phyloP scores from a whole-genome alignment of 2,888 invertebrate genomes.

The Orthosia gothica region DNA sequence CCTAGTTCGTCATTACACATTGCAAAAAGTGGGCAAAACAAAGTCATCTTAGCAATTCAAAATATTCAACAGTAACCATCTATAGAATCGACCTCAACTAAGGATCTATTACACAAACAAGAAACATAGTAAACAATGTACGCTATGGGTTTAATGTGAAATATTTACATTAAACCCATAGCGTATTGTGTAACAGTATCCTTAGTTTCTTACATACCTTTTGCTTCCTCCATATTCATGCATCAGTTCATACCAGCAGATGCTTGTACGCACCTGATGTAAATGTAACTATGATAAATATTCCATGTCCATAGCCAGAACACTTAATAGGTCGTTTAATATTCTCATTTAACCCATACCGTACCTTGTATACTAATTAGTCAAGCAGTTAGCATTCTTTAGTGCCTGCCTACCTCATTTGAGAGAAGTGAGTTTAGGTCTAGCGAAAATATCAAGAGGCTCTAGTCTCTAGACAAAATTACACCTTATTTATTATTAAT shows the following conservation, averaged over 20 bases:
- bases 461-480: background rate
- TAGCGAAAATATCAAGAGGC: background rate
- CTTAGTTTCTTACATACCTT: conserved; percentile 20
- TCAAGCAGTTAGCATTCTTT: background rate
- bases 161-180: too few species aligned
- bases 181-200: too few species aligned
- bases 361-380: conserved; percentile 38
- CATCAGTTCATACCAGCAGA: conserved; percentile 25
- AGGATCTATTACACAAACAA: conserved; percentile 10
- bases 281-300: conserved; percentile 39
- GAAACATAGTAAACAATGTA: conserved; percentile 29
- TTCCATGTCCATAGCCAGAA: conserved; percentile 21
- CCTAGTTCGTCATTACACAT: background rate
- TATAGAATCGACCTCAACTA: conserved; percentile 28
- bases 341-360: conserved; percentile 33
- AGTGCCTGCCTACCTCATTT: conserved; percentile 32
- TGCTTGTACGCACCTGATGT: conserved; percentile 11
- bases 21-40: conserved; percentile 16
- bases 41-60: conserved; percentile 18
- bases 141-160: conserved; percentile 39
- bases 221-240: conserved; percentile 42
- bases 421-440: background rate
- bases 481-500: too few species aligned
- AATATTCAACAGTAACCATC: conserved; percentile 40
- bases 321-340: conserved; percentile 25